Base-by-base conservation (phyloP, 2,797 vertebrate species). In the Sebastes trivittatus region DNA sequence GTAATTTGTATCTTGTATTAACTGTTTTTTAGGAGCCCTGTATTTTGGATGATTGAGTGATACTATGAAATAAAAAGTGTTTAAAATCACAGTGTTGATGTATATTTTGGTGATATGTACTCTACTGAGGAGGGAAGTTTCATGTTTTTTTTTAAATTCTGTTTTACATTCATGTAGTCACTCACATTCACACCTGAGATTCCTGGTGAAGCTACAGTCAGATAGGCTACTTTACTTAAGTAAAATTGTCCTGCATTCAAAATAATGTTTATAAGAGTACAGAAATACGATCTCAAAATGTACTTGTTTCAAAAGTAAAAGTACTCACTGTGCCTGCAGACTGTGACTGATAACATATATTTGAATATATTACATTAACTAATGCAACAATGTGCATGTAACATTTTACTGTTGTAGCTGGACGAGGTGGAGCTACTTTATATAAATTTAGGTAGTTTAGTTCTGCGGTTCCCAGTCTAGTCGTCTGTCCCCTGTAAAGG, bases 11-110 rank as follows among this genome's bases (percentile, higher is more conserved):
- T 82, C 27, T 80, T 78, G 66, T 86, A 29, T 65, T 78, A 20
- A 3, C 7, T 63, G 23, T 64, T 82, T 82, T 81, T 78, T 72
- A 82, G 61, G 38, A 78, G 27, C 16, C 27, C 52, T 20, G 5
- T 83, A 68, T 85, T 88, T 86, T 78, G 18, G 72, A 82, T 83
- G 77, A 38, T 80, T 82, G 80, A 85, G 59, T 87, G 72, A 78
- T 65, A 61, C 55, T 3, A 58, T 62, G 13, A 85, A 90, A 80
- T 68, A 87, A 88, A 89, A 66, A 75, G 11, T 49, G 25, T 82
- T 82, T 82, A 58, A 78, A 87, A 85, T 61, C 30, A 69, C 49
- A 23, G 3, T 80, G n/a, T 63, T 49, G 5, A 56, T 64, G 52
- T 62, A 10, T 72, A 7, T 70, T 58, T 79, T 66, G 11, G 1